Evolutionary conservation across 2,888 invertebrate genomes (phyloP).

Genomic region (Lumbricus terrestris): DNA sequence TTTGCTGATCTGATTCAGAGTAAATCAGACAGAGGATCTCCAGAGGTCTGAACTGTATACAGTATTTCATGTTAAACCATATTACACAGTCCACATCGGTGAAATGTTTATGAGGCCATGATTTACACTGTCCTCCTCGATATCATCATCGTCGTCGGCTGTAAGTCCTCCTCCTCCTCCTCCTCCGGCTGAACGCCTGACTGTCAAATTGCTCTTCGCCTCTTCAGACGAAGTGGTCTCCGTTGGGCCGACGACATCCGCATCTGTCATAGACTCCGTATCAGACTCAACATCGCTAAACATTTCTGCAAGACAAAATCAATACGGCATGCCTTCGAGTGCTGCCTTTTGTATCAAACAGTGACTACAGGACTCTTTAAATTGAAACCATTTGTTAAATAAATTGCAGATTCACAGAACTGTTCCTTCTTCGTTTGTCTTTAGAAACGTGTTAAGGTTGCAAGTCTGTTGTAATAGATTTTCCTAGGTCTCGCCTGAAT

Average conservation of each 20-base stretch:
- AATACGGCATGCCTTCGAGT: background rate
- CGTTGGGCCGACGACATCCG: background rate
- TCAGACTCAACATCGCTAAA: background rate
- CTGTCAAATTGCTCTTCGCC: conserved; percentile 3
- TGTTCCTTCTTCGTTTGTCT: too few relatives aligned
- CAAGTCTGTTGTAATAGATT: background rate
- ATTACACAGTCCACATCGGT: background rate
- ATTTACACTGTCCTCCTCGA: background rate
- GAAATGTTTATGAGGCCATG: background rate
- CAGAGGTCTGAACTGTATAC: background rate
- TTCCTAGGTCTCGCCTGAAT: background rate
- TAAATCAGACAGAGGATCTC: background rate
- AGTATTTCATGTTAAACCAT: background rate
- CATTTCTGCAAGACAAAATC: background rate
- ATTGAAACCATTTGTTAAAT: background rate
- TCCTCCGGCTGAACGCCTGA: background rate
- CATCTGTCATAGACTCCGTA: background rate
- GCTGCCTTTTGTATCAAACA: background rate
- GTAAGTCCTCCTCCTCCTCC: background rate
- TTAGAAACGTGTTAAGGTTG: too few relatives aligned
- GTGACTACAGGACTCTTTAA: background rate
- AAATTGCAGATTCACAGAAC: background rate
- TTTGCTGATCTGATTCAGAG: background rate
- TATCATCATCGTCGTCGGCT: background rate
- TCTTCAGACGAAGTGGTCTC: background rate